A percentile compares a stretch with the other conserved stretches of the same genome.
These are phyloP conservation scores for Eufriesea mexicana DNA, from an alignment of 1,140 invertebrate genomes.

Conservation along the genomic window DNA sequence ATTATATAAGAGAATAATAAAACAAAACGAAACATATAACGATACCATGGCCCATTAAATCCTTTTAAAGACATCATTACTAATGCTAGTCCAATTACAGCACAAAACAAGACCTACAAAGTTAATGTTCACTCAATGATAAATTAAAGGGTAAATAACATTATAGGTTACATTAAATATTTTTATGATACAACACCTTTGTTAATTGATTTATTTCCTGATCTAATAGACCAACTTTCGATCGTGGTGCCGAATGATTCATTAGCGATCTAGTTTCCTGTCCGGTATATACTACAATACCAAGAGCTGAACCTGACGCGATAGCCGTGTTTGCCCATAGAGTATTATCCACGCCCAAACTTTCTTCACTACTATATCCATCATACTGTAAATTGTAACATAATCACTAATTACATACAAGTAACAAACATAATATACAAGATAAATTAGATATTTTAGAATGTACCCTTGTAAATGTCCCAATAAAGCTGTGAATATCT, in stretches of 20 bases:
- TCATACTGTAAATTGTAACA: slow-evolving; percentile 81
- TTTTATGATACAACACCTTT: slow-evolving; percentile 84
- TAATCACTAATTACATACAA: background rate
- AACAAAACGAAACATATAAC: slow-evolving; percentile 98
- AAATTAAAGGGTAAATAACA: background rate
- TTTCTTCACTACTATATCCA: slow-evolving; percentile 88
- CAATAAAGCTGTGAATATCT: slow-evolving; percentile 99
- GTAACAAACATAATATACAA: background rate
- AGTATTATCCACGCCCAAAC: slow-evolving; percentile 97
- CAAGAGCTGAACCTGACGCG: slow-evolving; percentile 97
- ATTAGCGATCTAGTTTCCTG: slow-evolving; percentile 97
- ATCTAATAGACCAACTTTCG: slow-evolving; percentile 97
- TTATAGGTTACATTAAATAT: slow-evolving; percentile 15
- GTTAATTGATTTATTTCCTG: slow-evolving; percentile 97
- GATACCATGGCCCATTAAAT: slow-evolving; percentile 97
- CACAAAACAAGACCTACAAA: slow-evolving; percentile 91
- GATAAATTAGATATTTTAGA: slow-evolving; percentile 20
- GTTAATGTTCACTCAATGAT: slow-evolving; percentile 6
- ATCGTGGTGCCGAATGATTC: slow-evolving; percentile 98
- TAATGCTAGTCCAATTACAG: slow-evolving; percentile 94
- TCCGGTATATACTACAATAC: slow-evolving; percentile 98
- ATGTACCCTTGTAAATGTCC: slow-evolving; percentile 93
- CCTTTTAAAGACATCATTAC: slow-evolving; percentile 98
- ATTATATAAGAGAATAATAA: slow-evolving; percentile 99
- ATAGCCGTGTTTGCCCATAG: slow-evolving; percentile 99